Evolutionary conservation across 2,888 invertebrate genomes (phyloP), one percentile per base, ranked within the genome.

Genomic region (Oegoconia quadripuncta): DNA sequence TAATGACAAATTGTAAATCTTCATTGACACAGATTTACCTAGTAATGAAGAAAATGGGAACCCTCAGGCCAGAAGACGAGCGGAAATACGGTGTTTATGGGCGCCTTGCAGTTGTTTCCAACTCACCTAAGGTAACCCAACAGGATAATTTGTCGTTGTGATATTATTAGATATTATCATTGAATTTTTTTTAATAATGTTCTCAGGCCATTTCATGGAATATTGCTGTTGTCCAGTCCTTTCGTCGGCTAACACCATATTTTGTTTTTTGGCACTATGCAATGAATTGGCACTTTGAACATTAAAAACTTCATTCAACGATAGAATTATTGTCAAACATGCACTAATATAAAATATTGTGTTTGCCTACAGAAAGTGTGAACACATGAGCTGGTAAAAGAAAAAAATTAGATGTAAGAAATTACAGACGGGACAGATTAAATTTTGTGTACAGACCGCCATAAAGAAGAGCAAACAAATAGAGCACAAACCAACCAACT

Each of bases 1-100:
- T n/a, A n/a, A n/a, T n/a, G n/a, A n/a, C n/a, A n/a, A n/a, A n/a
- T n/a, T n/a, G n/a, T n/a, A n/a, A n/a, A n/a, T n/a, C n/a, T n/a
- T 25, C 14, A 13, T n/a, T 31, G 26, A 2, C 40, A 25, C 70
- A 90, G 80, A 89, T 90, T 42, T 92, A 92, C 63, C 80, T 90
- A 55, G 90, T 91, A 1, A 90, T 93, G 90, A 91, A 91, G 66
- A 90, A 89, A 67, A 91, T 92, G 77, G 91, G 91, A 39, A 90
- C 89, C 1, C 64, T 93, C 36, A 77, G 91, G 50, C 89, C 90
- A 2, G 89, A 90, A 44, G 92, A 92, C 53, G 90, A 92, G 64
- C 86, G 89, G 34, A 92, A 92, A 62, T 92, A 92, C 59, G 90
- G 90, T 30, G 86, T 90, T 34, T 90, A 90, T 56, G 90, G 86